A percentile compares a stretch with the other conserved stretches of the same genome.
Evolutionary conservation across 2,797 vertebrate species (phyloP).

Genomic region (Pipistrellus nathusii): DNA sequence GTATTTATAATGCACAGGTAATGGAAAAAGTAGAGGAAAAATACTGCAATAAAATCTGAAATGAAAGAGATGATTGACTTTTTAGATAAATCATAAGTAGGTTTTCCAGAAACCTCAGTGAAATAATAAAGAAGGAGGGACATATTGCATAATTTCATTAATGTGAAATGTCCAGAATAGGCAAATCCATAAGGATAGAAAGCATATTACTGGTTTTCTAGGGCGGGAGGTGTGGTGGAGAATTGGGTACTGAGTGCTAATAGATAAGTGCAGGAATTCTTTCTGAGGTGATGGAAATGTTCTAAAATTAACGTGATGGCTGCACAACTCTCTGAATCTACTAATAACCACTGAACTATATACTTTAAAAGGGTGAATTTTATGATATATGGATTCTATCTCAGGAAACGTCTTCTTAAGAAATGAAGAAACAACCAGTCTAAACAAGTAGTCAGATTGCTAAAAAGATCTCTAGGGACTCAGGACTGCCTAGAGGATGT

Average conservation of each 20-base stretch:
- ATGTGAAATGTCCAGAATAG: background rate
- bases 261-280: background rate
- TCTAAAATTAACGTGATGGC: background rate
- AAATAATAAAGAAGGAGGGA: slow-evolving; percentile 44
- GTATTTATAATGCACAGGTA: slow-evolving; percentile 40
- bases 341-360: background rate
- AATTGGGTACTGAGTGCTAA: background rate
- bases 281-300: background rate
- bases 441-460: background rate
- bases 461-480: background rate
- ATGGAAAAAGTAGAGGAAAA: slow-evolving; percentile 62
- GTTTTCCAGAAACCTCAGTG: slow-evolving; percentile 44
- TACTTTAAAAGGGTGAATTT: background rate
- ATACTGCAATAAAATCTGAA: slow-evolving; percentile 50
- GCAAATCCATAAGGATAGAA: background rate
- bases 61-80: slow-evolving; percentile 31
- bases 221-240: background rate
- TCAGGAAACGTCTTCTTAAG: background rate
- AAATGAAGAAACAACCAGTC: background rate
- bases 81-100: slow-evolving; percentile 23
- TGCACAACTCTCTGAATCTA: background rate
- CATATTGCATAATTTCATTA: background rate
- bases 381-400: background rate
- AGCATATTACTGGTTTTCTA: background rate
- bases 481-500: background rate